Percentiles rank a stretch among this genome's conserved stretches.
These are phyloP conservation scores for Herpetotheres cachinnans DNA, from an alignment of 2,113 vertebrate genomes.

Conservation along the genomic window DNA sequence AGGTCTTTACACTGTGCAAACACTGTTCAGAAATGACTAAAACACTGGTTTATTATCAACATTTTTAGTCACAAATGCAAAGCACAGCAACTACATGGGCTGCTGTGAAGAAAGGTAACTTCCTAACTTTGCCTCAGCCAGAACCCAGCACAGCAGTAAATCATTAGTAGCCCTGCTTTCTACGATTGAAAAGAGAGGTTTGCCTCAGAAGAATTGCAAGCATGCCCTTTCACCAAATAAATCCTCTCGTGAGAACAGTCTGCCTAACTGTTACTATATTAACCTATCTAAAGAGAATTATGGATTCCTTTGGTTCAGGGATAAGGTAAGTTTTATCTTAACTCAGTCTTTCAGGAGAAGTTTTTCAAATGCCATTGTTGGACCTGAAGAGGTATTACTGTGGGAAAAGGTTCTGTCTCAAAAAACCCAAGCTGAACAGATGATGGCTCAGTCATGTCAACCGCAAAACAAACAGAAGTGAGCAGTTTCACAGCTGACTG, in stretches of 20 bases:
- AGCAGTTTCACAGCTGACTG: neutral
- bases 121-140: neutral
- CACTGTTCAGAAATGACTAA: neutral
- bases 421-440: neutral
- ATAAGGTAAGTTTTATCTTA: neutral
- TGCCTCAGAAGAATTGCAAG: neutral
- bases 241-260: neutral
- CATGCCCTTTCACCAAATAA: neutral
- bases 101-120: neutral
- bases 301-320: neutral
- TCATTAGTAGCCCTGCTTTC: neutral
- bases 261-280: neutral
- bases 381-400: neutral
- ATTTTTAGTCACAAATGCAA: neutral
- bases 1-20: neutral
- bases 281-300: neutral
- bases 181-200: neutral
- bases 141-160: neutral
- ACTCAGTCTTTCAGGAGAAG: neutral
- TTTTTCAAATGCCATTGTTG: neutral
- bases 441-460: neutral
- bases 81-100: fast-evolving
- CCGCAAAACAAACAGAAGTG: neutral
- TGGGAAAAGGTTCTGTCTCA: neutral
- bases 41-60: neutral